Evolutionary conservation across 1,140 invertebrate genomes (phyloP).

Genomic region (Lamellibrachia luymesi): DNA sequence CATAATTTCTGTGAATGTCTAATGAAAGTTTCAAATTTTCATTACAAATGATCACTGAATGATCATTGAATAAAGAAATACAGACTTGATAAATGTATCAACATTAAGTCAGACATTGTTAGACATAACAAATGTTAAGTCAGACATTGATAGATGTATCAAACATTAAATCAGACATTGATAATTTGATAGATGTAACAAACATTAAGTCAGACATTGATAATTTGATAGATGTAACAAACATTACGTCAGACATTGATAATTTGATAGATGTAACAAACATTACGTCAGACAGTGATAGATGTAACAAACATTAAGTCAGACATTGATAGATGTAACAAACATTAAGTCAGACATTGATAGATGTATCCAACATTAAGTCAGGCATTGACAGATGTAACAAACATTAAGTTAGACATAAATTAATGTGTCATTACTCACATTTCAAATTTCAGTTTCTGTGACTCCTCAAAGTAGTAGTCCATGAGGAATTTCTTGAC

Average conservation of each 20-base stretch:
- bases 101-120: not conserved
- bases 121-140: not conserved
- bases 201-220: not conserved
- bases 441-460: constrained; percentile 58
- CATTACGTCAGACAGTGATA: not conserved
- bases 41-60: no score
- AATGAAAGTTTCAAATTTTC: no score
- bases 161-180: not conserved
- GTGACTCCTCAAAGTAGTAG: constrained; percentile 63
- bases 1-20: no score
- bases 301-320: no score
- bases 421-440: constrained; percentile 36
- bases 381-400: no score
- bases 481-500: constrained; percentile 60
- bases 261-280: no score
- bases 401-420: not conserved
- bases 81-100: no score
- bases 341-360: not conserved
- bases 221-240: no score
- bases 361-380: not conserved
- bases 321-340: not conserved
- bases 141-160: not conserved
- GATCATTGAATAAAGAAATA: no score
- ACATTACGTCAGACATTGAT: no score
- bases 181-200: no score